A percentile compares a stretch with the other conserved stretches of the same genome.
phyloP scores from a whole-genome alignment of 2,888 invertebrate genomes.

The Hemaris fuciformis region DNA sequence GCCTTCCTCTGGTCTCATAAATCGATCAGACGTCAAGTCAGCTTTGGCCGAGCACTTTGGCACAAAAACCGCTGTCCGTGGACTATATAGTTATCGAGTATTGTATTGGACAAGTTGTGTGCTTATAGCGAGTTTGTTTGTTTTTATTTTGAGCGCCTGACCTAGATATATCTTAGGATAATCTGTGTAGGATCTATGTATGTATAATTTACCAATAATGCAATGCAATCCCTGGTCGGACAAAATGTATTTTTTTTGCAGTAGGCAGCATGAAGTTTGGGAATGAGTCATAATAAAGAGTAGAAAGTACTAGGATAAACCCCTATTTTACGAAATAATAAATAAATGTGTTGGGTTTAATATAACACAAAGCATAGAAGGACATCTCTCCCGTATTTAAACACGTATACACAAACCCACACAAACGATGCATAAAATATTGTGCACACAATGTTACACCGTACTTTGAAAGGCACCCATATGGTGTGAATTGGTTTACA shows the following conservation, averaged over 20 bases:
- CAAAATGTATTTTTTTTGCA: too few species aligned
- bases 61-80: slow-evolving; percentile 33
- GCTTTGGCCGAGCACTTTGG: slow-evolving; percentile 33
- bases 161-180: too few species aligned
- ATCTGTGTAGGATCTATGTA: too few species aligned
- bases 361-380: too few species aligned
- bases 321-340: too few species aligned
- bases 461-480: not conserved
- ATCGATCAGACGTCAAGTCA: slow-evolving; percentile 36
- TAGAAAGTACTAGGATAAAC: too few species aligned
- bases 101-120: not conserved
- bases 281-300: too few species aligned
- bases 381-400: not conserved
- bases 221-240: too few species aligned
- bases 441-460: not conserved
- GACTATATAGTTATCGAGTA: not conserved
- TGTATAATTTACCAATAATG: too few species aligned
- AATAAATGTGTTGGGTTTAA: too few species aligned
- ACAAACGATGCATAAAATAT: not conserved
- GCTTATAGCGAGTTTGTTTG: not conserved
- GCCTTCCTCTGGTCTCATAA: slow-evolving; percentile 29
- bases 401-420: not conserved
- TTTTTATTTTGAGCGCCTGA: too few species aligned
- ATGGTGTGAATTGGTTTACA: not conserved
- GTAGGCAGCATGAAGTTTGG: too few species aligned